Percentiles rank a stretch among this genome's conserved stretches.
These are phyloP conservation scores for Sweltsa coloradensis DNA, from an alignment of 1,140 invertebrate species.

Conservation along the genomic window DNA sequence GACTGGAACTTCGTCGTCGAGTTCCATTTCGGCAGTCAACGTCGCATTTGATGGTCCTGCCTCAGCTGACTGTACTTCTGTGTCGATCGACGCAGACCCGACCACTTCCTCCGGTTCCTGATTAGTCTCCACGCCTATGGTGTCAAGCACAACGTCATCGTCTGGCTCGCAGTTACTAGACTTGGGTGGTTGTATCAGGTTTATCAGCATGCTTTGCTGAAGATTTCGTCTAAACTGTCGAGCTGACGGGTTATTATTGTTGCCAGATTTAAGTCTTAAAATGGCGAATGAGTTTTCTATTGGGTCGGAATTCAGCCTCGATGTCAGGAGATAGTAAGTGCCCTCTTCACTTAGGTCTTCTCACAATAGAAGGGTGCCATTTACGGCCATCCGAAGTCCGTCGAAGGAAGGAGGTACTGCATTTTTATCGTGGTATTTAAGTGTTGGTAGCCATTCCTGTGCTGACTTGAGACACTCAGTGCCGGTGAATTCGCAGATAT, in stretches of 20 bases:
- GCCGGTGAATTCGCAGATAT: not conserved
- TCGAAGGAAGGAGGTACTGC: not conserved
- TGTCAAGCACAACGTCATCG: too few species aligned
- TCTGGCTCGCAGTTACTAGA: conserved; percentile 9
- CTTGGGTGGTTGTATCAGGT: conserved; percentile 2
- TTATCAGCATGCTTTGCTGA: conserved; percentile 3
- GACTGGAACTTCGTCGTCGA: too few species aligned
- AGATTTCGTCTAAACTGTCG: conserved; percentile 7
- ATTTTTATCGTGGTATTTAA: not conserved
- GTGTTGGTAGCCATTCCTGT: not conserved
- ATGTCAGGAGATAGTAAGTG: conserved; percentile 1
- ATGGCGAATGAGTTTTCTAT: conserved; percentile 5
- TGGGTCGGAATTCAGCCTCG: conserved; percentile 5
- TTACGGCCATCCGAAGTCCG: not conserved
- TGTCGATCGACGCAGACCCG: too few species aligned
- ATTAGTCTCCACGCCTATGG: too few species aligned
- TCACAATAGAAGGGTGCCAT: not conserved
- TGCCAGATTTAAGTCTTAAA: conserved; percentile 1
- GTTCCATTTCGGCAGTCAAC: too few species aligned
- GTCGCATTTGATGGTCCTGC: too few species aligned
- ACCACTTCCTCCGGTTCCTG: too few species aligned
- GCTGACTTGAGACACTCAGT: not conserved
- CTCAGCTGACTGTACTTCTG: too few species aligned
- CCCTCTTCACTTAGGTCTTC: conserved; percentile 1
- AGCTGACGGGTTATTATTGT: conserved; percentile 3